These are phyloP conservation scores for Achlya flavicornis DNA, from an alignment of 2,888 invertebrate species.

Conservation along the genomic window DNA sequence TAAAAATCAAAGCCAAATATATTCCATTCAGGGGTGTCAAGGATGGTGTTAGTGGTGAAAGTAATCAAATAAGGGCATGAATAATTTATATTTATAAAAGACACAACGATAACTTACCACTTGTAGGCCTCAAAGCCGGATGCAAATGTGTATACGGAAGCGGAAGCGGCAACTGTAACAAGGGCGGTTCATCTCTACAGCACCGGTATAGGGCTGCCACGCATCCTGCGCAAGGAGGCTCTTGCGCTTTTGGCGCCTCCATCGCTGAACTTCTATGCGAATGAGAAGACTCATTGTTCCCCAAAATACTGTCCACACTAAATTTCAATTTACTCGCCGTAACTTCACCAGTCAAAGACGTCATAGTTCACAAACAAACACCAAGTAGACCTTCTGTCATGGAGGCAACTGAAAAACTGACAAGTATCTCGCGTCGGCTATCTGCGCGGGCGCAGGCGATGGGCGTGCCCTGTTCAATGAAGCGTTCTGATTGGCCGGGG, in stretches of 20 bases:
- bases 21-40: too few relatives aligned
- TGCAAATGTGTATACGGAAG: slow-evolving; percentile 73
- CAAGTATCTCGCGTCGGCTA: slow-evolving; percentile 43
- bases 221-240: slow-evolving; percentile 85
- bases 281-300: slow-evolving; percentile 63
- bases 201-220: slow-evolving; percentile 86
- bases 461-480: slow-evolving; percentile 63
- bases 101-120: slow-evolving; percentile 47
- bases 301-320: slow-evolving; percentile 88
- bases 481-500: slow-evolving; percentile 58
- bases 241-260: slow-evolving; percentile 55
- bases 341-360: slow-evolving; percentile 69
- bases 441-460: slow-evolving; percentile 65
- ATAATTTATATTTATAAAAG: too few relatives aligned
- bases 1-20: too few relatives aligned
- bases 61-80: too few relatives aligned
- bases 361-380: slow-evolving; percentile 60
- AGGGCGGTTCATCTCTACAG: slow-evolving; percentile 79
- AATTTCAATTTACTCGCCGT: slow-evolving; percentile 84
- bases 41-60: too few relatives aligned
- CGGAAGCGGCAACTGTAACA: slow-evolving; percentile 67
- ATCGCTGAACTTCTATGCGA: slow-evolving; percentile 28
- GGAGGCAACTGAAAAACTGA: slow-evolving; percentile 72
- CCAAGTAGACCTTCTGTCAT: slow-evolving; percentile 42
- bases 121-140: slow-evolving; percentile 74